phyloP scores from a whole-genome alignment of 1,140 invertebrate species.

The Gonatopus flavifemur region DNA sequence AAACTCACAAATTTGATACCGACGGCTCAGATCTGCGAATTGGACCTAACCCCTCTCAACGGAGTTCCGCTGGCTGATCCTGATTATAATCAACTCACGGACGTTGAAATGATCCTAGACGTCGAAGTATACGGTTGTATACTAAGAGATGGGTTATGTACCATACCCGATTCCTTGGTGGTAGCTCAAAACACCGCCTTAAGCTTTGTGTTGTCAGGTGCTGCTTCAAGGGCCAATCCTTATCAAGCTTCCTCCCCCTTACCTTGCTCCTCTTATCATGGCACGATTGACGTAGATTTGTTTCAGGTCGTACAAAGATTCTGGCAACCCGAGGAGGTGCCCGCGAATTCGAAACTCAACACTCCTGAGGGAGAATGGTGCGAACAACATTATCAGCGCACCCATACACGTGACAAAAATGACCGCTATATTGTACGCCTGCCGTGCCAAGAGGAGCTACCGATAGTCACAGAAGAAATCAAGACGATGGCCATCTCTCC shows the following conservation, averaged over 20 bases:
- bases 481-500: neutral
- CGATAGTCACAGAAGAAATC: neutral
- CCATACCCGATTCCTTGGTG: neutral
- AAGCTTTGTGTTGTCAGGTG: conserved; percentile 37
- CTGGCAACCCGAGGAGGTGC: conserved; percentile 17
- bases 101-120: conserved; percentile 18
- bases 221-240: too few species aligned
- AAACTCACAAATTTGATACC: conserved; percentile 1
- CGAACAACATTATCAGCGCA: conserved; percentile 10
- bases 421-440: conserved; percentile 11
- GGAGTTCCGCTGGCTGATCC: conserved; percentile 15
- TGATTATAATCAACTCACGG: neutral
- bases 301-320: conserved; percentile 10
- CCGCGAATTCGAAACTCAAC: neutral
- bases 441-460: conserved; percentile 1
- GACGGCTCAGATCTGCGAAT: neutral
- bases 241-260: too few species aligned
- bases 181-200: conserved; percentile 35
- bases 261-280: neutral
- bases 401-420: conserved; percentile 1
- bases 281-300: neutral
- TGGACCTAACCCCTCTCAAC: neutral
- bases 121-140: conserved; percentile 13
- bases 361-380: conserved; percentile 17
- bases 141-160: conserved; percentile 2